A percentile compares a stretch with the other conserved stretches of the same genome.
Conservation (phyloP, 2,797 vertebrate genomes). For the Parauchenoglanis punctatus region DNA sequence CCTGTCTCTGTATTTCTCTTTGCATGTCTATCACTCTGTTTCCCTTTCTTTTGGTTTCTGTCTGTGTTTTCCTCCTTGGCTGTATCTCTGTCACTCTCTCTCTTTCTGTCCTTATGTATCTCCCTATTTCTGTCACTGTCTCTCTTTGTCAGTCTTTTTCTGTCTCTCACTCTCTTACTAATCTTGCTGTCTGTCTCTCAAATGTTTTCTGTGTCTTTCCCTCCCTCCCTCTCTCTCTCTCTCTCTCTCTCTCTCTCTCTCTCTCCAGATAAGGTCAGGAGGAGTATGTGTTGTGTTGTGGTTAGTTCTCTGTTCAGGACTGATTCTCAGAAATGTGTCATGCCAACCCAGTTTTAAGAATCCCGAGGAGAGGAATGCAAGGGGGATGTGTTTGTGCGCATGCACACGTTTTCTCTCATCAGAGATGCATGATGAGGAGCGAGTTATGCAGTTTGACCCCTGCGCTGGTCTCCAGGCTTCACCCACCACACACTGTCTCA, state of each 20-base stretch:
- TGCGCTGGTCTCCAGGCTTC: not conserved
- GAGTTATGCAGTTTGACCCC: conserved; percentile 6
- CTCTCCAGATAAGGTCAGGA: conserved; percentile 37
- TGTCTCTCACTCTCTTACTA: accelerated
- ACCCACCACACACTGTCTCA: not conserved
- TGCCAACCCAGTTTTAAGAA: conserved; percentile 9
- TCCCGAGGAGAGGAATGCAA: not conserved
- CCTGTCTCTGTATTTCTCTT: no score
- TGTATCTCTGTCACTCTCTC: not conserved
- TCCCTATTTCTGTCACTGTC: not conserved
- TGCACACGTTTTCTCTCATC: conserved; percentile 5
- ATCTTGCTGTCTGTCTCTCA: not conserved
- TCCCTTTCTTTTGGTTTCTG: not conserved
- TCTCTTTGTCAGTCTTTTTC: not conserved
- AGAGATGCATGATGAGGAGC: conserved; percentile 35
- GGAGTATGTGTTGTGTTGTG: conserved; percentile 1
- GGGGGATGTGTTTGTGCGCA: not conserved
- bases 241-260: conserved; percentile 14
- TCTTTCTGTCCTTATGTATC: not conserved
- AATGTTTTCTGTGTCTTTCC: no score
- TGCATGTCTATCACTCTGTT: not conserved
- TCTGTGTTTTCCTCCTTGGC: not conserved
- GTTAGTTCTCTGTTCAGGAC: conserved; percentile 8
- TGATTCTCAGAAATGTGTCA: conserved; percentile 31
- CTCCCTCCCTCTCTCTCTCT: not conserved